phyloP scores from a whole-genome alignment of 2,797 vertebrate species.

The Gobionotothen gibberifrons region DNA sequence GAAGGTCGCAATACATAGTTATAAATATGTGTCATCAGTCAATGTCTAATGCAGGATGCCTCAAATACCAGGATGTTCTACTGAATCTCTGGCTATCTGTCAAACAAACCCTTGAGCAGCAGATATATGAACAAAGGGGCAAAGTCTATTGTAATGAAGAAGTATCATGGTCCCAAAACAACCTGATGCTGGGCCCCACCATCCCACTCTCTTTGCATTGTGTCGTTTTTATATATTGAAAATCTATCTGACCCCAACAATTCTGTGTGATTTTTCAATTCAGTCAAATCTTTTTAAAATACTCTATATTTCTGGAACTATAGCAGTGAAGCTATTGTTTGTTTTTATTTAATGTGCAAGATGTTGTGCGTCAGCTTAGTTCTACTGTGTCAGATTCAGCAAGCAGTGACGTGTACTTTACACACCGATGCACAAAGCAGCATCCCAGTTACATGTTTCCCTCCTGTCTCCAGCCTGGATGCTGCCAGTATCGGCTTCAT shows the following conservation, averaged over 20 bases:
- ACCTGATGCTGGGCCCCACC: too few relatives aligned
- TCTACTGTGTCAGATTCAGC: not conserved
- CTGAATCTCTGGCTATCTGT: too few relatives aligned
- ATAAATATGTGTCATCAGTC: too few relatives aligned
- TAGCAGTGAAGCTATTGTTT: not conserved
- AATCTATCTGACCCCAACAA: not conserved
- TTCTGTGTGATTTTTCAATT: not conserved
- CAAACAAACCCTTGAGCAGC: too few relatives aligned
- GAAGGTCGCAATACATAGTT: too few relatives aligned
- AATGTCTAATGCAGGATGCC: too few relatives aligned
- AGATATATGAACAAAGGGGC: too few relatives aligned
- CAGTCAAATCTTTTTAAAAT: not conserved
- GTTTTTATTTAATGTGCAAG: too few relatives aligned
- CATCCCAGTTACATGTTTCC: not conserved
- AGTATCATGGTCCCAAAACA: not conserved
- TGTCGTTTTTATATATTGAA: not conserved
- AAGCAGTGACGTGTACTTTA: not conserved
- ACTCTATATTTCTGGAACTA: not conserved
- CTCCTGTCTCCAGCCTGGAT: conserved; percentile 86
- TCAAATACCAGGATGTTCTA: too few relatives aligned
- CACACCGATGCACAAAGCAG: not conserved
- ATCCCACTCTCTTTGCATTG: not conserved
- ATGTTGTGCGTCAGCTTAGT: not conserved
- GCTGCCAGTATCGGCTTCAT: conserved; percentile 96
- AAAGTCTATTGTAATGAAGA: too few relatives aligned